Percentiles rank a stretch among this genome's conserved stretches.
These are phyloP conservation scores for Rhyacichthys aspro DNA, from an alignment of 2,797 vertebrate species.

Conservation along the genomic window DNA sequence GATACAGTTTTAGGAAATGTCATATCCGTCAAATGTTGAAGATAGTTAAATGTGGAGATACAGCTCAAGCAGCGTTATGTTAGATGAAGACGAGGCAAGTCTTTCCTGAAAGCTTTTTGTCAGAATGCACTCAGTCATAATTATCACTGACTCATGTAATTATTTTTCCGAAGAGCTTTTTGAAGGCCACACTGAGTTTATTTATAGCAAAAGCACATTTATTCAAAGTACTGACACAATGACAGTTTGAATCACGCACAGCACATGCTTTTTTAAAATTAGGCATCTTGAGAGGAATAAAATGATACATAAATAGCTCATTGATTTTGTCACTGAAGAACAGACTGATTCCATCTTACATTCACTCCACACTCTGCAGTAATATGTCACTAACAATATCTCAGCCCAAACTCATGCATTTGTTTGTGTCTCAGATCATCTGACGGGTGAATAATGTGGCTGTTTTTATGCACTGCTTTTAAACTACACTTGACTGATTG, in stretches of 20 bases:
- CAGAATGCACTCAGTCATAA: too few species aligned
- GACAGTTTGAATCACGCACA: not conserved
- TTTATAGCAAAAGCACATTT: not conserved
- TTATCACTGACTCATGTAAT: not conserved
- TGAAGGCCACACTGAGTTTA: not conserved
- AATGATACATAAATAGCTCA: conserved; percentile 4
- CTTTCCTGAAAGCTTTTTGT: too few species aligned
- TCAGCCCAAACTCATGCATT: not conserved
- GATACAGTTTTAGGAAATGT: too few species aligned
- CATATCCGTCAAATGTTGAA: too few species aligned
- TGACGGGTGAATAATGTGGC: conserved; percentile 8
- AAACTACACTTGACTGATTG: too few species aligned
- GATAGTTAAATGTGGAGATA: too few species aligned
- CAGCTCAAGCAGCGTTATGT: too few species aligned
- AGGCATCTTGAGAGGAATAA: not conserved
- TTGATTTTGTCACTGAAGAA: conserved; percentile 9
- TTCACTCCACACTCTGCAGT: not conserved
- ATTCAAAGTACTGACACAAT: not conserved
- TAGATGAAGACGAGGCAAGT: too few species aligned
- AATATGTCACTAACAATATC: conserved; percentile 20
- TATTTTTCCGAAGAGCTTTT: not conserved
- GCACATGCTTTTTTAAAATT: not conserved
- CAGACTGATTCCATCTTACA: conserved; percentile 9
- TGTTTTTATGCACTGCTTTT: conserved; percentile 14
- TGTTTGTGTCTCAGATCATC: not conserved